These are phyloP conservation scores for Drosophila arawakana DNA, from an alignment of 1,140 invertebrate genomes.

Conservation along the genomic window DNA sequence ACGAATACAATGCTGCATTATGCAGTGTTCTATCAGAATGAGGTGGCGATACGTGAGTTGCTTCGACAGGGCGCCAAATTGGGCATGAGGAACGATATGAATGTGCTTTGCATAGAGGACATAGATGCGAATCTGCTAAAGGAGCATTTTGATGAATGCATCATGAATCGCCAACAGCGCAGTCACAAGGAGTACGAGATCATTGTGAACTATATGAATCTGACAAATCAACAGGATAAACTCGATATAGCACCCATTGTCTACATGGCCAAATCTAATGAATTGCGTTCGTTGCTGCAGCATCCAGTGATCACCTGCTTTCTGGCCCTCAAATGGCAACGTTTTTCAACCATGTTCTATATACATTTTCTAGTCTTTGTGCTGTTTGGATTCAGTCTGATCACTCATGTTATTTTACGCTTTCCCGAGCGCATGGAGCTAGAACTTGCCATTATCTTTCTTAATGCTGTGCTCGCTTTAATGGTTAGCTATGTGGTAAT, in stretches of 20 bases:
- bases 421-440: background rate
- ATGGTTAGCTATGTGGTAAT: background rate
- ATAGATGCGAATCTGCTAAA: conserved; percentile 9
- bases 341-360: background rate
- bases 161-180: conserved; percentile 3
- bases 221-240: background rate
- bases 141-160: conserved; percentile 25
- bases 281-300: background rate
- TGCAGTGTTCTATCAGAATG: conserved; percentile 17
- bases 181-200: conserved; percentile 2
- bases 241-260: conserved; percentile 9
- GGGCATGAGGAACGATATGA: background rate
- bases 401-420: background rate
- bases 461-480: background rate
- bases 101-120: background rate
- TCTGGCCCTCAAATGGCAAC: conserved; percentile 9
- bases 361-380: background rate
- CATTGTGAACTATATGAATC: conserved; percentile 7
- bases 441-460: background rate
- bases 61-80: conserved; percentile 7
- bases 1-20: background rate
- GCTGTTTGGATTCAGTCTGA: background rate
- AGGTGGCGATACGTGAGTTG: conserved; percentile 11
- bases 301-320: conserved; percentile 22
- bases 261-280: background rate